phyloP scores from a whole-genome alignment of 2,888 invertebrate species.

The Anthophora plumipes region DNA sequence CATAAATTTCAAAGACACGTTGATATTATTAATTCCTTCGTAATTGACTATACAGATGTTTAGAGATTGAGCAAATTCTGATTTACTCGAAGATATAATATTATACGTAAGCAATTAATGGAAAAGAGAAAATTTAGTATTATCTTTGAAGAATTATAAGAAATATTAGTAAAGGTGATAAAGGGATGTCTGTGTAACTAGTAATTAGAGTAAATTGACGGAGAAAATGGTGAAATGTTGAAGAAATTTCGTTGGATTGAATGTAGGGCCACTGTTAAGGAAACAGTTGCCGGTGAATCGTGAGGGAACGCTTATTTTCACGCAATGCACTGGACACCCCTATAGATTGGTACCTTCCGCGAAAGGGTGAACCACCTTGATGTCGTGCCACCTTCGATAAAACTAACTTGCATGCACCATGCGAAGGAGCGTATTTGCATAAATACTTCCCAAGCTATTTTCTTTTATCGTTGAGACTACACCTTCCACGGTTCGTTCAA shows the following conservation, averaged over 20 bases:
- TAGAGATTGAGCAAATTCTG: neutral
- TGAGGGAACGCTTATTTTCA: conserved; percentile 41
- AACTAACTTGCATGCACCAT: conserved; percentile 61
- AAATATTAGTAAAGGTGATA: neutral
- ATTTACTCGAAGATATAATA: neutral
- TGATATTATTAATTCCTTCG: neutral
- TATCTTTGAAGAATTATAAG: neutral
- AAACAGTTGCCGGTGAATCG: neutral
- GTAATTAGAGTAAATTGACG: neutral
- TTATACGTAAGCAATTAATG: neutral
- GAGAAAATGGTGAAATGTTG: neutral
- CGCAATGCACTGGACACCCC: conserved; percentile 58
- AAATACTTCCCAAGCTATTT: conserved; percentile 64
- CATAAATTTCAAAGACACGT: neutral
- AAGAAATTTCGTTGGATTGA: neutral
- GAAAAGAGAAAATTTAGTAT: neutral
- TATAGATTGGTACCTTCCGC: conserved; percentile 71
- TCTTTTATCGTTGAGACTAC: conserved; percentile 59
- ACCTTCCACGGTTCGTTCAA: conserved; percentile 25
- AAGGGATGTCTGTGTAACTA: neutral
- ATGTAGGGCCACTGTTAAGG: neutral
- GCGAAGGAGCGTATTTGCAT: conserved; percentile 63
- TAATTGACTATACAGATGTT: neutral
- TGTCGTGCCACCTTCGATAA: conserved; percentile 58
- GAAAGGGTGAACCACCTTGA: conserved; percentile 74